Conservation (phyloP, 2,113 vertebrate species). For the Pitta sordida region DNA sequence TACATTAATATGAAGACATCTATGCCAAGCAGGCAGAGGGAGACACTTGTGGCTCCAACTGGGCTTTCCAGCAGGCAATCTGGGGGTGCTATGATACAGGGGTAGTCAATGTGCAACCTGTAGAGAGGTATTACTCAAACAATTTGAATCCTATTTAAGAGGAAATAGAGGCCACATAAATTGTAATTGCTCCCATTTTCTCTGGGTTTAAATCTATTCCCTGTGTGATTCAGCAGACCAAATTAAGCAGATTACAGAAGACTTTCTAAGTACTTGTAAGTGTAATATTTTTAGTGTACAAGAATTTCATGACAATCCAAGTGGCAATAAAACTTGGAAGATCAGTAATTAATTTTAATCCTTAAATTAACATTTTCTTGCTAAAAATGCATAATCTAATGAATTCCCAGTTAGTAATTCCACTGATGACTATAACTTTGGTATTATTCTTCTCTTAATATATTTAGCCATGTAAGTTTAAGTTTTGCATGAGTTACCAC, state of each 20-base stretch:
- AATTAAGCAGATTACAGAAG: constrained; percentile 15
- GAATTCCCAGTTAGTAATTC: not conserved
- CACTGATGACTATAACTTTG: not conserved
- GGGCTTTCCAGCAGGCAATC: accelerated
- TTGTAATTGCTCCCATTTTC: not conserved
- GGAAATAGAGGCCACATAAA: not conserved
- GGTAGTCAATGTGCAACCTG: accelerated
- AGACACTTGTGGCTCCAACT: accelerated
- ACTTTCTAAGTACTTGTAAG: not conserved
- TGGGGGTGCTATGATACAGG: not conserved
- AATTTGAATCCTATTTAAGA: not conserved
- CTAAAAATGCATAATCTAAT: not conserved
- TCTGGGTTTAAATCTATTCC: not conserved
- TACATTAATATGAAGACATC: accelerated
- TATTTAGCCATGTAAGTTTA: not conserved
- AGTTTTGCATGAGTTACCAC: not conserved
- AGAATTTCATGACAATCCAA: not conserved
- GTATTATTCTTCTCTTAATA: not conserved
- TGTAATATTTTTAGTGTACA: not conserved
- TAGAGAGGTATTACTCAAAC: not conserved
- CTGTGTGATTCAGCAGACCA: not conserved
- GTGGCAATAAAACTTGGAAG: not conserved
- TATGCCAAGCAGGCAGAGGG: accelerated
- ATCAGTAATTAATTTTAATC: not conserved
- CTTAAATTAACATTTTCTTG: not conserved